Conservation (phyloP, 2,113 vertebrate genomes). For the Numida meleagris region DNA sequence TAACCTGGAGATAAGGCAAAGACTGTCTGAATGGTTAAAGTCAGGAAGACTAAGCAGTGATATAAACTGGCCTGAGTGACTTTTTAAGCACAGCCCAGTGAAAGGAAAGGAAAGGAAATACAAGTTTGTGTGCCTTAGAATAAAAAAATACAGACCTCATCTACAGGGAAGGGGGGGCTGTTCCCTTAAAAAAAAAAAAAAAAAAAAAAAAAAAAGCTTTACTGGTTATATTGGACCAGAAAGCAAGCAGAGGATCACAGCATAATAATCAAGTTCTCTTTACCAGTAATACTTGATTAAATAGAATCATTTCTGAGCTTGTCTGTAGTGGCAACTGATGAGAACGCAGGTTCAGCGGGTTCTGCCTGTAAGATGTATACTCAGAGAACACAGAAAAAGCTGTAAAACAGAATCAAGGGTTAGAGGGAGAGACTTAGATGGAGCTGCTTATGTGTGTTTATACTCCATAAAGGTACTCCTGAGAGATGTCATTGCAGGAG, state of each 20-base stretch:
- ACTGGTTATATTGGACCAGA: not conserved
- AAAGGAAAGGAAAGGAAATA: not conserved
- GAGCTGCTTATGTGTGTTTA: not conserved
- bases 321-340: not conserved
- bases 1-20: conserved; percentile 10
- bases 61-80: not conserved
- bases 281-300: not conserved
- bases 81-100: not conserved
- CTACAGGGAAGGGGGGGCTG: not conserved
- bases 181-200: not conserved
- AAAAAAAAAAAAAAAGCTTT: not conserved
- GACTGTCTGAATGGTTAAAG: not conserved
- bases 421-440: not conserved
- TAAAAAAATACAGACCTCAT: not conserved
- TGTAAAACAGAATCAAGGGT: not conserved
- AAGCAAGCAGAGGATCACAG: not conserved
- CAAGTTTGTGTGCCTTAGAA: not conserved
- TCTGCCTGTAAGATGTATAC: not conserved
- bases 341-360: not conserved
- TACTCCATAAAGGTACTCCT: not conserved
- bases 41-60: not conserved
- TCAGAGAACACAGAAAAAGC: not conserved
- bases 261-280: not conserved
- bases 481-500: not conserved
- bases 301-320: not conserved